Evolutionary conservation across 2,888 invertebrate genomes (phyloP).

Genomic region (Stenotaenia linearis): DNA sequence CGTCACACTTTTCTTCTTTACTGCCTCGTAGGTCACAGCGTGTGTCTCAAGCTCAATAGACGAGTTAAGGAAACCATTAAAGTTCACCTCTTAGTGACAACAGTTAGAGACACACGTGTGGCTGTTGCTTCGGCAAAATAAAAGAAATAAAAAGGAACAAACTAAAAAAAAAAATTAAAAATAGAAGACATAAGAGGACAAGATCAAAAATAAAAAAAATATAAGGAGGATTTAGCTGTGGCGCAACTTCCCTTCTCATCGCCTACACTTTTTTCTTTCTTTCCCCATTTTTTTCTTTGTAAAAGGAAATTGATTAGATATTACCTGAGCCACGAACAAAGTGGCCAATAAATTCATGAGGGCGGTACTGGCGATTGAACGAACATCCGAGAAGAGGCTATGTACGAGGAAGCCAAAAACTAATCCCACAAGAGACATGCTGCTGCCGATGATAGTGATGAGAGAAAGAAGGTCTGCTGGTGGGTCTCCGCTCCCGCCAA

Average conservation of each 20-base stretch:
- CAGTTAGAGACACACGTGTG: not conserved
- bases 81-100: not conserved
- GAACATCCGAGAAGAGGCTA: constrained; percentile 60
- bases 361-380: constrained; percentile 61
- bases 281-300: not conserved
- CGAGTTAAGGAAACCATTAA: not conserved
- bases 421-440: constrained; percentile 60
- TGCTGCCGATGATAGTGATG: constrained; percentile 60
- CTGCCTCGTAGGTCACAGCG: not conserved
- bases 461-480: constrained; percentile 60
- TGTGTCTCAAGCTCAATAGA: not conserved
- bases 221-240: not conserved
- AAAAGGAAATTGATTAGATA: not conserved
- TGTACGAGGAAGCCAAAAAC: constrained; percentile 65
- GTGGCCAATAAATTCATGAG: constrained; percentile 62
- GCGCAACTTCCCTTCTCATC: not conserved
- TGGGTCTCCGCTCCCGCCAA: constrained; percentile 39
- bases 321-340: constrained; percentile 58
- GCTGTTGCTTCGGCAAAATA: not conserved
- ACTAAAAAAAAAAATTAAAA: not conserved
- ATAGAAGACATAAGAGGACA: not conserved
- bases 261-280: not conserved
- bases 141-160: not conserved
- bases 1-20: not conserved
- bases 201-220: not conserved